Evolutionary conservation across 2,888 invertebrate genomes (phyloP).

Genomic region (Drosophila peninsularis): DNA sequence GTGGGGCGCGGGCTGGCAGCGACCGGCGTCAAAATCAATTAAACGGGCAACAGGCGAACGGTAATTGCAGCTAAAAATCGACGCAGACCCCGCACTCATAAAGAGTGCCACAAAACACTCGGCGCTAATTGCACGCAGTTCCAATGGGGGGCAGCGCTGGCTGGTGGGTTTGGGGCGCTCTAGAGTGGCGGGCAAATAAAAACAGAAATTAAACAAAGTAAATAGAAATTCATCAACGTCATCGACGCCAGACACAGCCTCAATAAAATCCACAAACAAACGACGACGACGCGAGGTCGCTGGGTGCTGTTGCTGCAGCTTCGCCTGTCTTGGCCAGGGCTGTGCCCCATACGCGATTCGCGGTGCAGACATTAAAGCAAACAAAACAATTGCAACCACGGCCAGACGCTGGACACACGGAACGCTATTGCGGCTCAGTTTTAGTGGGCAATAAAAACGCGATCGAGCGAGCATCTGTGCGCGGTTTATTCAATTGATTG

Average conservation of each 20-base stretch:
- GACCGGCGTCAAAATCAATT: constrained; percentile 82
- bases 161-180: constrained; percentile 3
- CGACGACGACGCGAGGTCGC: constrained; percentile 30
- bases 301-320: constrained; percentile 51
- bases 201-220: constrained; percentile 79
- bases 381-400: constrained; percentile 67
- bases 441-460: constrained; percentile 76
- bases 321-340: constrained; percentile 16
- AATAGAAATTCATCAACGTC: constrained; percentile 81
- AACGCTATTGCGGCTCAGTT: constrained; percentile 54
- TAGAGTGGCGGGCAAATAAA: constrained; percentile 75
- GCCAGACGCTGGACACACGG: constrained; percentile 18
- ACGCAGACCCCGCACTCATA: constrained; percentile 48
- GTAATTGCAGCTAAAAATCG: constrained; percentile 79
- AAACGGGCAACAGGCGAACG: constrained; percentile 75
- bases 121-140: constrained; percentile 79
- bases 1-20: constrained; percentile 2
- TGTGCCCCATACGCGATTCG: constrained; percentile 29
- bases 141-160: constrained; percentile 13
- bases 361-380: constrained; percentile 68
- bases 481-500: constrained; percentile 79
- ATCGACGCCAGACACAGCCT: constrained; percentile 56
- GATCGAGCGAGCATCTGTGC: constrained; percentile 43
- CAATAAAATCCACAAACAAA: constrained; percentile 78
- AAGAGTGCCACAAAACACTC: constrained; percentile 68